Percentiles rank a stretch among this genome's conserved stretches.
phyloP scores from a whole-genome alignment of 2,113 vertebrate genomes.

The Larimichthys crocea region DNA sequence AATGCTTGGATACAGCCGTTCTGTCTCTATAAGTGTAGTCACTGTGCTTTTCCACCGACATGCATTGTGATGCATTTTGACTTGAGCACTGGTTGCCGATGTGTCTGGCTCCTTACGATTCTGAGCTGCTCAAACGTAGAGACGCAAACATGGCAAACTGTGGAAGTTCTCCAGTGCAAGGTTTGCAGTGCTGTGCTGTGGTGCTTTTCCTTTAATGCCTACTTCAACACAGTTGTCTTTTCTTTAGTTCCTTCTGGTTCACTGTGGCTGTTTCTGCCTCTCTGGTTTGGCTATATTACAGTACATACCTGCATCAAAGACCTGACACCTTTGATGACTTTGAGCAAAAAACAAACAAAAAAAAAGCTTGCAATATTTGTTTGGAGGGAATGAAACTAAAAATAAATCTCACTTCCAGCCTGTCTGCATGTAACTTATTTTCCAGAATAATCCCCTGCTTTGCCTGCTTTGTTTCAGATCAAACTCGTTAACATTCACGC shows the following conservation, averaged over 20 bases:
- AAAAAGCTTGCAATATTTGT: constrained; percentile 11
- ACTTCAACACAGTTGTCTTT: neutral
- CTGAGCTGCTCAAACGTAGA: constrained; percentile 19
- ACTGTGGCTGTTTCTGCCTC: constrained; percentile 59
- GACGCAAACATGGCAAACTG: constrained; percentile 21
- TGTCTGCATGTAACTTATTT: neutral
- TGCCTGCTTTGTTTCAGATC: constrained; percentile 87
- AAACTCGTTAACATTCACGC: constrained; percentile 99
- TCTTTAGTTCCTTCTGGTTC: constrained; percentile 24
- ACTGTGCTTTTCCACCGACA: constrained; percentile 29
- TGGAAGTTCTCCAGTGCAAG: constrained; percentile 18
- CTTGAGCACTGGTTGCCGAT: constrained; percentile 5
- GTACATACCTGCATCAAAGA: constrained; percentile 60
- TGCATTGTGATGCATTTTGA: constrained; percentile 56
- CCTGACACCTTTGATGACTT: constrained; percentile 53
- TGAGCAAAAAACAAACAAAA: neutral
- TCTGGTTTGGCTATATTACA: constrained; percentile 41
- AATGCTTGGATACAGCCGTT: constrained; percentile 39
- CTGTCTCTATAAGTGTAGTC: constrained; percentile 7
- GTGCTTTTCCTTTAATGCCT: constrained; percentile 27
- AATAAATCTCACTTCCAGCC: neutral
- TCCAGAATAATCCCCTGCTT: constrained; percentile 6
- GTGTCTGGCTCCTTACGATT: constrained; percentile 2
- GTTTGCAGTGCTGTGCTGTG: constrained; percentile 44
- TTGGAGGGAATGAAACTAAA: neutral